Evolutionary conservation across 2,888 invertebrate species (phyloP).

Genomic region (Orchesellides sinensis): DNA sequence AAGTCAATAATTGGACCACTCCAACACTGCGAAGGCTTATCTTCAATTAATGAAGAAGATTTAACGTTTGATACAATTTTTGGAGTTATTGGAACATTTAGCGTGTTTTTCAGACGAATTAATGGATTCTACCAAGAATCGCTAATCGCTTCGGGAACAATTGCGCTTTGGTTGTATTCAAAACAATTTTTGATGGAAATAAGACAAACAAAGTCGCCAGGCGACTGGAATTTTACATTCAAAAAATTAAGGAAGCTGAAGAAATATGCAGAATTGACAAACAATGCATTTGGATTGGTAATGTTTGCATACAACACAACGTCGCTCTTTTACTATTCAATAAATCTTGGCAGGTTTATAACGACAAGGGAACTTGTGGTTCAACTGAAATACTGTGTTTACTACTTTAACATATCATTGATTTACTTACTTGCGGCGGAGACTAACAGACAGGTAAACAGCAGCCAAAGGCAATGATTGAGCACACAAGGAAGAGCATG

Average conservation of each 20-base stretch:
- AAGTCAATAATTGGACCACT: background rate
- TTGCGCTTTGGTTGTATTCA: slow-evolving; percentile 32
- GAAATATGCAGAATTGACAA: slow-evolving; percentile 13
- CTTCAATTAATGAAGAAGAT: background rate
- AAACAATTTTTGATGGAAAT: slow-evolving; percentile 5
- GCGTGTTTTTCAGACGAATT: slow-evolving; percentile 18
- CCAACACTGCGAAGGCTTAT: background rate
- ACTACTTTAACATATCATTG: slow-evolving; percentile 5
- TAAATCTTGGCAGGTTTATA: slow-evolving; percentile 41
- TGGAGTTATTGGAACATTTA: background rate
- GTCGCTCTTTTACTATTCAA: slow-evolving; percentile 50
- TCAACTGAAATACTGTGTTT: slow-evolving; percentile 22
- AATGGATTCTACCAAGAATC: slow-evolving; percentile 36
- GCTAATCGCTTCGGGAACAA: background rate
- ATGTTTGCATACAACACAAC: slow-evolving; percentile 5
- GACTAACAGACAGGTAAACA: slow-evolving; percentile 30
- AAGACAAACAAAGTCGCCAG: background rate
- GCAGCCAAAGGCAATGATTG: background rate
- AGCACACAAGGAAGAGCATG: too few relatives aligned
- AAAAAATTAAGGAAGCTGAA: slow-evolving; percentile 11
- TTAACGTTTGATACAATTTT: background rate
- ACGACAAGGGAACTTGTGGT: slow-evolving; percentile 4
- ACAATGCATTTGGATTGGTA: slow-evolving; percentile 17
- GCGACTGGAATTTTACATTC: slow-evolving; percentile 1
- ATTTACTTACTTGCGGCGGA: slow-evolving; percentile 32